Base-by-base conservation (phyloP, 2,888 invertebrate species). In the Volucella inflata region DNA sequence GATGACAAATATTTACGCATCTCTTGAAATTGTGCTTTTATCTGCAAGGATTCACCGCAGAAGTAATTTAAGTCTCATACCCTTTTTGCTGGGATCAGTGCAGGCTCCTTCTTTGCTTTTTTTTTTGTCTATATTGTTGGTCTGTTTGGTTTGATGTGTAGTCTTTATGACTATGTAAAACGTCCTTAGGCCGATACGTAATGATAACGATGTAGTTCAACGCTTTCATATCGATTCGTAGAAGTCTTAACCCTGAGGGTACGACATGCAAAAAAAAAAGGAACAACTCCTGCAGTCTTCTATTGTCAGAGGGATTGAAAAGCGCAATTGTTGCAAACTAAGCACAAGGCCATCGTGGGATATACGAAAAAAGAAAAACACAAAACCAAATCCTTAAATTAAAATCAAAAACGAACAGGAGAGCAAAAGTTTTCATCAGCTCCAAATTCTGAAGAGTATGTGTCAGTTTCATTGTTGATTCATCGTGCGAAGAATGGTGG, bases 1-100 rank as follows among this genome's bases (percentile, higher is more conserved):
- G 75, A 85, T 71, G 82, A 68, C 82, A 87, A 87, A 87, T 87
- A 87, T 87, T 87, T 78, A 87, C 87, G 79, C 82, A 71, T 84
- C 76, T 57, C 87, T 87, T 79, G 76, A 87, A 70, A 82, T 78
- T 83, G 77, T 75, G 75, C 80, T 87, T 87, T 87, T 87, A 87
- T 87, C 82, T 87, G 75, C 75, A 38, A 71, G 83, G 62, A 72
- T 67, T 36, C 65, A 48, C 53, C 70, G 21, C 67, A 70, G 53
- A 71, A 76, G 76, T 83, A 79, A 65, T 79, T 79, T 79, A 70
- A 57, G 50, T 51, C 79, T 46, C 67, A 62, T 50, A 36, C 55
- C 48, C 42, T 59, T n/a, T 30, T 30, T 30, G 42, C 40, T 38
- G 48, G 53, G 50, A 68, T 70, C 36, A 55, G 46, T 72, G 40